These are phyloP conservation scores for Myripristis jacobus DNA, from an alignment of 2,797 vertebrate genomes.

Conservation along the genomic window DNA sequence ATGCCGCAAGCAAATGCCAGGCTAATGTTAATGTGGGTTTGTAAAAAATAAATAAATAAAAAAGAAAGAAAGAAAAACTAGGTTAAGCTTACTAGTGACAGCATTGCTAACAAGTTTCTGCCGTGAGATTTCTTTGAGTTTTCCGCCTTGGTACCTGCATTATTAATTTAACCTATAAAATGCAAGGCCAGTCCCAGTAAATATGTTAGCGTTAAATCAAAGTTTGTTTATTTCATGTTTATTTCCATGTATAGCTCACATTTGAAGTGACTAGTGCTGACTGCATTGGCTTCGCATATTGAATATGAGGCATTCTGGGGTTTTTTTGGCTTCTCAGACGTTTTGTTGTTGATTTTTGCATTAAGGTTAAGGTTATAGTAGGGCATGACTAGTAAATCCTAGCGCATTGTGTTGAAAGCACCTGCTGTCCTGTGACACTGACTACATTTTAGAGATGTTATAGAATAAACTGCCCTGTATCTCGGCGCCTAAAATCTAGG, in stretches of 20 bases:
- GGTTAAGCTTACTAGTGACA: too few relatives aligned
- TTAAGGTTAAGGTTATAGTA: not conserved
- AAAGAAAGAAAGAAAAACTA: not conserved
- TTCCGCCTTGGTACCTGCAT: not conserved
- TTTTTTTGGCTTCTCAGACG: not conserved
- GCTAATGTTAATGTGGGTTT: too few relatives aligned
- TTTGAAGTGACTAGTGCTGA: too few relatives aligned
- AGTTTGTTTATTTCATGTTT: not conserved
- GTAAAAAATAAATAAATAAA: too few relatives aligned
- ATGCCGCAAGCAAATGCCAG: not conserved
- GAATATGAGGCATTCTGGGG: not conserved
- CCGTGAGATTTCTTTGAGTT: too few relatives aligned
- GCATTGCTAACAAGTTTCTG: too few relatives aligned
- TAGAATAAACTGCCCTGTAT: too few relatives aligned
- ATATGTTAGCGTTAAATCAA: not conserved
- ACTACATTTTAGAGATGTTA: not conserved
- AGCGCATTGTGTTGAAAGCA: not conserved
- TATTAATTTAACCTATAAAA: not conserved
- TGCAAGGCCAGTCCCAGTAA: too few relatives aligned
- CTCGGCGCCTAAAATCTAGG: not conserved
- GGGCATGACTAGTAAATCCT: too few relatives aligned
- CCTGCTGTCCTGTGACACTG: not conserved
- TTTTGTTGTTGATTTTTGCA: not conserved
- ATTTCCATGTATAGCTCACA: too few relatives aligned
- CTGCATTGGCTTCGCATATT: not conserved